Base-by-base conservation (phyloP, 2,797 vertebrate species). In the Syngnathus acus region DNA sequence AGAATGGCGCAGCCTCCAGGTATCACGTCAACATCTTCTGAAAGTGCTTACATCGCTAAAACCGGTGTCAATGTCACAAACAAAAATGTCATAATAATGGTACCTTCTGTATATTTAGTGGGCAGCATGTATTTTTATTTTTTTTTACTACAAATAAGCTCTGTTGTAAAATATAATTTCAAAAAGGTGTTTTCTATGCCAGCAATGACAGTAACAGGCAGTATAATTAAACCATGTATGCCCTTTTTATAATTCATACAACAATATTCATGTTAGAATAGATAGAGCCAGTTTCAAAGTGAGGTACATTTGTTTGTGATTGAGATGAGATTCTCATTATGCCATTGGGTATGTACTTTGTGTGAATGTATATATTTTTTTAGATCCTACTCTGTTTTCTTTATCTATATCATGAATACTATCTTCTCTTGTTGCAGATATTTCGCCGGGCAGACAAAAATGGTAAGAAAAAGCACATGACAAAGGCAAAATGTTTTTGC, bases 361-460 rank as follows among this genome's bases (percentile, higher is more conserved):
- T 4, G 9, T 10, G 4, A 21, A 23, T 16, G 11, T 21, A 23
- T 21, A 3, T 11, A 23, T 53, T n/a, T 53, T 21, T 9, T 26
- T 54, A 3, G 4, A 13, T 11, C 10, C 1, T 21, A 11, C 6
- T 40, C 37, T n/a, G 38, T 40, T 9, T 60, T 60, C 6, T 17
- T 40, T 10, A n/a, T 59, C 47, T 2, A 14, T 32, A 19, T 37
- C 17, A 61, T 73, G 23, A 72, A 67, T 63, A 51, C 4, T 8
- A 32, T 65, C 47, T 71, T 80, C 57, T 78, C 61, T 86, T 81
- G 60, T 92, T 93, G 64, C 91, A 96, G 95, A 95, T 97, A 84
- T 95, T 97, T 85, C 93, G 91, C n/a, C 90, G 95, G 84, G 95
- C 95, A 0, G 94, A 97, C 89, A 97, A 97, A 90, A 95, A 97